Percentiles rank a stretch among this genome's conserved stretches.
These are phyloP conservation scores for Phalacrocorax carbo DNA, from an alignment of 2,113 vertebrate species.

Conservation along the genomic window DNA sequence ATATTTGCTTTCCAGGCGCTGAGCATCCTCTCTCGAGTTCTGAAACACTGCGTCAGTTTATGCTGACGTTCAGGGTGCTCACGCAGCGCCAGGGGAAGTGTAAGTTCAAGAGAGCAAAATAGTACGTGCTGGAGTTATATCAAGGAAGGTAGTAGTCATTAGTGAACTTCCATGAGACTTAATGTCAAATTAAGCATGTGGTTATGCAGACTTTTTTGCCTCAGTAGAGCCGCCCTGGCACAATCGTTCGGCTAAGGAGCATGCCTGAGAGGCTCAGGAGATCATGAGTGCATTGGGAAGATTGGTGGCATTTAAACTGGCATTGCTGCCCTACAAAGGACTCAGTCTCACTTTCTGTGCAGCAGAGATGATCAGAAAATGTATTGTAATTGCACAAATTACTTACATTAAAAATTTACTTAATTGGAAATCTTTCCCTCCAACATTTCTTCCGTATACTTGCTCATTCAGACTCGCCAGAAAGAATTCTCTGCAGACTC, in stretches of 20 bases:
- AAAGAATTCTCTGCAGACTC: not conserved
- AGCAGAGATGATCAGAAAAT: not conserved
- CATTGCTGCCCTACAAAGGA: not conserved
- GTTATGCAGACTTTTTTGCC: not conserved
- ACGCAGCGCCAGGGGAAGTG: not conserved
- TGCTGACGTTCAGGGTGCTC: not conserved
- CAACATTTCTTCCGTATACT: not conserved
- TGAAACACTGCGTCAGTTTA: not conserved
- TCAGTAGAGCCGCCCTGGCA: not conserved
- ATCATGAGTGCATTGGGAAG: accelerated
- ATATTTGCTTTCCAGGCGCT: not conserved
- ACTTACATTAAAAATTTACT: not conserved
- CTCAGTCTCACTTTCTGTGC: not conserved
- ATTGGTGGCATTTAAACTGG: not conserved
- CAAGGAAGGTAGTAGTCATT: too few relatives aligned
- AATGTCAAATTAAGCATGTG: not conserved
- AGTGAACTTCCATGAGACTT: not conserved
- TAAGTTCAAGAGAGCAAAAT: not conserved
- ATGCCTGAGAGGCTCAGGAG: not conserved
- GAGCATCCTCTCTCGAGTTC: not conserved
- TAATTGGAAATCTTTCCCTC: not conserved
- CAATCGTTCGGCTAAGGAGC: not conserved
- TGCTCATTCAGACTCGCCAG: not conserved
- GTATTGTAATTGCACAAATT: not conserved
- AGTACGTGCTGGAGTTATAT: not conserved